These are phyloP conservation scores for Muntiacus muntjak DNA, from an alignment of 2,113 vertebrate genomes.

Conservation along the genomic window DNA sequence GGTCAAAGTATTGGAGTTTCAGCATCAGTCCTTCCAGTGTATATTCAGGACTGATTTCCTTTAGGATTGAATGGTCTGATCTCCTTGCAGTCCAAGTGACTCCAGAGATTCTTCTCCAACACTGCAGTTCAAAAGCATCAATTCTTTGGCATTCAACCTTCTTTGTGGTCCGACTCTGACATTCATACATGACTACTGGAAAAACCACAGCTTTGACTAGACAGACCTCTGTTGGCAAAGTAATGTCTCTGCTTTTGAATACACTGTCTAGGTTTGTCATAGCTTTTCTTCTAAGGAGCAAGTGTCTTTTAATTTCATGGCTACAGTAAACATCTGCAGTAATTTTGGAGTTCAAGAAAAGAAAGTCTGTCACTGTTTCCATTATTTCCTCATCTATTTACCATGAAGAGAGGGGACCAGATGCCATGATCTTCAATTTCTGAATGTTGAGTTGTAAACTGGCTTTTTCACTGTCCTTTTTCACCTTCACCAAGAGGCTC, in stretches of 20 bases:
- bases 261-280: neutral
- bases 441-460: neutral
- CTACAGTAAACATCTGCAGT: neutral
- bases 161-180: fast-evolving
- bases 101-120: neutral
- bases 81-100: neutral
- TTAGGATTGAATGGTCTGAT: neutral
- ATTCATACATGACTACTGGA: neutral
- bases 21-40: neutral
- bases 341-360: neutral
- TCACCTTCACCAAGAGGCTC: neutral
- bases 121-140: neutral
- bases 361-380: neutral
- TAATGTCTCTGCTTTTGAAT: neutral
- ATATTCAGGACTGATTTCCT: neutral
- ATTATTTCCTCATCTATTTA: neutral
- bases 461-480: neutral
- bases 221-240: neutral
- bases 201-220: neutral
- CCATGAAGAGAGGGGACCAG: neutral
- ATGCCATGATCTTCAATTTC: neutral
- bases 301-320: neutral
- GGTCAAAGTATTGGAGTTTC: neutral
- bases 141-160: fast-evolving
- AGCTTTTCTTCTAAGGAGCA: neutral